Evolutionary conservation across 2,113 vertebrate genomes (phyloP).

Genomic region (Brachyhypopomus gauderio): DNA sequence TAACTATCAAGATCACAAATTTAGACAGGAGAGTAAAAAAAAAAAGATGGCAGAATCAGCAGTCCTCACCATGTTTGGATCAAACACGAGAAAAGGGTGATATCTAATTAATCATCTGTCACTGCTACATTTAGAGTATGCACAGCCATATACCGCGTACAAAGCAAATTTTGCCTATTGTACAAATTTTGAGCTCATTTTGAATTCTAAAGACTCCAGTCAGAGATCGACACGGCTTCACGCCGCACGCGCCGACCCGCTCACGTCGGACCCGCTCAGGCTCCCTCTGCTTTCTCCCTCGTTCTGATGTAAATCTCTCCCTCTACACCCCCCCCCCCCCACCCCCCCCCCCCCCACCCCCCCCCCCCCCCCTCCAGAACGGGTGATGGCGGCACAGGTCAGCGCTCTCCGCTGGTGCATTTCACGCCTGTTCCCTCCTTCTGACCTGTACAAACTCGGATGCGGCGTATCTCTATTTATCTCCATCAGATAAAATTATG

Average conservation of each 20-base stretch:
- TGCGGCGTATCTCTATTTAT: constrained; percentile 27
- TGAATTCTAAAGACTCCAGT: constrained; percentile 30
- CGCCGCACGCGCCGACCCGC: not conserved
- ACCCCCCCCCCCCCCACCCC: not conserved
- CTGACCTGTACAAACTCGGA: constrained; percentile 29
- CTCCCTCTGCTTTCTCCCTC: constrained; percentile 23
- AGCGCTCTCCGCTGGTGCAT: constrained; percentile 12
- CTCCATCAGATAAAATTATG: constrained; percentile 34
- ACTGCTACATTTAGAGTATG: constrained; percentile 16
- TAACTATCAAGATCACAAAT: not conserved
- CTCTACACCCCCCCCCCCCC: constrained; percentile 13
- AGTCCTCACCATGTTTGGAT: not conserved
- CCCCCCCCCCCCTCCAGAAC: constrained; percentile 20
- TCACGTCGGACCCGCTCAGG: not conserved
- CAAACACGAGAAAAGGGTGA: constrained; percentile 3
- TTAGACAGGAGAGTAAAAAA: too few relatives aligned
- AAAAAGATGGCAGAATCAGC: not conserved
- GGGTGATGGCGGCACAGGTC: not conserved
- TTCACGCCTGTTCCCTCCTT: constrained; percentile 14
- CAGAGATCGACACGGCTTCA: constrained; percentile 12
- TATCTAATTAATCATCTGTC: constrained; percentile 25
- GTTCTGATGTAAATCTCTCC: constrained; percentile 43
- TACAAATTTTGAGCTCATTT: constrained; percentile 30
- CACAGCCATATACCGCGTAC: not conserved
- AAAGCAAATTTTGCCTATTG: constrained; percentile 29